Conservation (phyloP, 2,113 vertebrate species). For the Silurus asotus region DNA sequence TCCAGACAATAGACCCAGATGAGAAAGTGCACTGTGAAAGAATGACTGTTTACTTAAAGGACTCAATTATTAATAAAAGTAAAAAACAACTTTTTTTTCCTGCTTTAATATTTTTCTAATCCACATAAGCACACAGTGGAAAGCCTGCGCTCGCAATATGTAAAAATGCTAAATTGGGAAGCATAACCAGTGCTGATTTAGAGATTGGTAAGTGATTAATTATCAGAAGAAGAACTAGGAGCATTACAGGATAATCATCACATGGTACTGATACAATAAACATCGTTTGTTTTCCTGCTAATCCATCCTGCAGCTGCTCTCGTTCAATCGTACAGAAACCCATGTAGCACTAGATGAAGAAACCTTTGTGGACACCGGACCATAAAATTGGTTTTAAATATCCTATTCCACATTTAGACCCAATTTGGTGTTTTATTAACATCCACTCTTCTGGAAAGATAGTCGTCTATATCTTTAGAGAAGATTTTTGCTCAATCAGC, state of each 20-base stretch:
- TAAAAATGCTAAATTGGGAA: neutral
- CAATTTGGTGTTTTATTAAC: too few relatives aligned
- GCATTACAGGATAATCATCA: neutral
- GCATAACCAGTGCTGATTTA: neutral
- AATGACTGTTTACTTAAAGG: slow-evolving; percentile 20
- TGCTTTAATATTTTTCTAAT: neutral
- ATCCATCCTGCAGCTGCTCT: neutral
- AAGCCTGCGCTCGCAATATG: neutral
- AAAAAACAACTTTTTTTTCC: neutral
- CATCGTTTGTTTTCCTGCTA: neutral
- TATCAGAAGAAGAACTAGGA: neutral
- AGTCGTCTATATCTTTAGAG: too few relatives aligned
- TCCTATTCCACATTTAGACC: too few relatives aligned
- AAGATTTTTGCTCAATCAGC: too few relatives aligned
- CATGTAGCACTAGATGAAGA: neutral
- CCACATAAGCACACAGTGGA: neutral
- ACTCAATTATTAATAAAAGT: neutral
- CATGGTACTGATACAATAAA: neutral
- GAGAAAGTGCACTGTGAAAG: slow-evolving; percentile 23
- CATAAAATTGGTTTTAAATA: too few relatives aligned
- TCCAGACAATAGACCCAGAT: slow-evolving; percentile 37
- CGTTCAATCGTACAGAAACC: neutral
- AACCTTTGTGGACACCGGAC: too few relatives aligned
- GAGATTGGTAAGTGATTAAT: neutral
- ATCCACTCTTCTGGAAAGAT: too few relatives aligned